These are phyloP conservation scores for Lymantria dispar DNA, from an alignment of 2,888 invertebrate genomes.

Conservation along the genomic window DNA sequence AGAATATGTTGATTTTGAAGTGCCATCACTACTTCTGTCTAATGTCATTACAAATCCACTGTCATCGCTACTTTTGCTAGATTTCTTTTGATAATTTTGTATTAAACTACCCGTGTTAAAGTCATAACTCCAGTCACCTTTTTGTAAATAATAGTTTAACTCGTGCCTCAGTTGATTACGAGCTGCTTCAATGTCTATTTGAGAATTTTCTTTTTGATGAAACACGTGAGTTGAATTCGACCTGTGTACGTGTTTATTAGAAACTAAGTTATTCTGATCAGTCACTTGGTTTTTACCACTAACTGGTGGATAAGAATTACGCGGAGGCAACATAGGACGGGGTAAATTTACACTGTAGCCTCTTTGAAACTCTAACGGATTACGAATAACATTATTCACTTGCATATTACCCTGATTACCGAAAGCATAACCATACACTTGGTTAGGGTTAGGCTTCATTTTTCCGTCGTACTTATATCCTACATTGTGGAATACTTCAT, in stretches of 20 bases:
- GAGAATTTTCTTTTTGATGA: constrained; percentile 70
- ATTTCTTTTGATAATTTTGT: constrained; percentile 77
- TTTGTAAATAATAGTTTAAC: constrained; percentile 75
- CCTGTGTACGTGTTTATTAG: constrained; percentile 82
- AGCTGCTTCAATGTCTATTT: constrained; percentile 71
- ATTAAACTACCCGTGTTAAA: constrained; percentile 75
- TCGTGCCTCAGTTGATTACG: constrained; percentile 75
- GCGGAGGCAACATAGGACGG: constrained; percentile 83
- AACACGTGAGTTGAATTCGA: constrained; percentile 84
- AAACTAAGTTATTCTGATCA: constrained; percentile 74
- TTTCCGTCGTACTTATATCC: constrained; percentile 71
- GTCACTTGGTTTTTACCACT: constrained; percentile 80
- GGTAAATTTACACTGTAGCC: constrained; percentile 81
- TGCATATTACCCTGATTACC: constrained; percentile 80
- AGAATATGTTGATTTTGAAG: constrained; percentile 74
- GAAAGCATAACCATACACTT: constrained; percentile 78
- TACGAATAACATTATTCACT: constrained; percentile 77
- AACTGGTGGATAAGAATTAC: constrained; percentile 84
- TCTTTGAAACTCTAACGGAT: constrained; percentile 81
- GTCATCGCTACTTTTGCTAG: constrained; percentile 77
- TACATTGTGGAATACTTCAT: constrained; percentile 74
- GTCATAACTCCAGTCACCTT: constrained; percentile 78
- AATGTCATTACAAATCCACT: constrained; percentile 78
- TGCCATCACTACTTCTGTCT: constrained; percentile 77
- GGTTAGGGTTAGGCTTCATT: constrained; percentile 68